A percentile compares a stretch with the other conserved stretches of the same genome.
Evolutionary conservation across 2,888 invertebrate species (phyloP).

Genomic region (Leucozona laternaria): DNA sequence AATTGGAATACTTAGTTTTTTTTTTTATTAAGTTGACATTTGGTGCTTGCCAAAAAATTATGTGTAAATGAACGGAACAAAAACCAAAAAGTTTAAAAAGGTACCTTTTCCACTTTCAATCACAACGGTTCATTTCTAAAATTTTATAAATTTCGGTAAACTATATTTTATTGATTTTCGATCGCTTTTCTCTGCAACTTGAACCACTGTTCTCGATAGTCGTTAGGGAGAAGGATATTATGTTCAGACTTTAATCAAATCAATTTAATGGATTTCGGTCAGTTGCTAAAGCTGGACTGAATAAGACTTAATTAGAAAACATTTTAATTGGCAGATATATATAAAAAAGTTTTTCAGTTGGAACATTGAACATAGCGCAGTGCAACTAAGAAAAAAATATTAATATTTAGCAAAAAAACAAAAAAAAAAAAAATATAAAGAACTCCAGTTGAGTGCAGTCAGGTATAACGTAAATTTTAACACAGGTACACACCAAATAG

Average conservation of each 20-base stretch:
- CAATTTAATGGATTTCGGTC: slow-evolving; percentile 75
- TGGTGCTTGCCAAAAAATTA: too few relatives aligned
- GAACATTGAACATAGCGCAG: slow-evolving; percentile 46
- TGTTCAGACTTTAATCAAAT: slow-evolving; percentile 59
- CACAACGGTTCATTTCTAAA: too few relatives aligned
- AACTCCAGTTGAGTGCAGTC: slow-evolving; percentile 30
- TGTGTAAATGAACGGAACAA: too few relatives aligned
- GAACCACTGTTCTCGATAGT: background rate
- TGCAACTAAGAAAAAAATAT: slow-evolving; percentile 20
- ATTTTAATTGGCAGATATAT: slow-evolving; percentile 72
- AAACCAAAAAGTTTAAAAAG: too few relatives aligned
- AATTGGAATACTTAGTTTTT: too few relatives aligned
- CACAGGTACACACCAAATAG: background rate
- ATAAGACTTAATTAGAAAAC: background rate
- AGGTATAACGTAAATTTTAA: slow-evolving; percentile 26
- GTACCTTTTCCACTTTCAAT: too few relatives aligned
- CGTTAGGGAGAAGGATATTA: slow-evolving; percentile 10
- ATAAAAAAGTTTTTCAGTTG: slow-evolving; percentile 54
- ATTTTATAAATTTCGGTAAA: too few relatives aligned
- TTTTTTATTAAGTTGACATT: too few relatives aligned
- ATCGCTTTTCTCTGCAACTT: background rate
- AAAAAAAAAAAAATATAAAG: slow-evolving; percentile 37
- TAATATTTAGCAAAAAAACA: slow-evolving; percentile 8
- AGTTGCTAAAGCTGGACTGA: slow-evolving; percentile 10
- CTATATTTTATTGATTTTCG: background rate